Evolutionary conservation across 23 tunicate genomes (phyloP), one percentile per base, ranked within the genome.

Genomic region (Trididemnum nubilum): DNA sequence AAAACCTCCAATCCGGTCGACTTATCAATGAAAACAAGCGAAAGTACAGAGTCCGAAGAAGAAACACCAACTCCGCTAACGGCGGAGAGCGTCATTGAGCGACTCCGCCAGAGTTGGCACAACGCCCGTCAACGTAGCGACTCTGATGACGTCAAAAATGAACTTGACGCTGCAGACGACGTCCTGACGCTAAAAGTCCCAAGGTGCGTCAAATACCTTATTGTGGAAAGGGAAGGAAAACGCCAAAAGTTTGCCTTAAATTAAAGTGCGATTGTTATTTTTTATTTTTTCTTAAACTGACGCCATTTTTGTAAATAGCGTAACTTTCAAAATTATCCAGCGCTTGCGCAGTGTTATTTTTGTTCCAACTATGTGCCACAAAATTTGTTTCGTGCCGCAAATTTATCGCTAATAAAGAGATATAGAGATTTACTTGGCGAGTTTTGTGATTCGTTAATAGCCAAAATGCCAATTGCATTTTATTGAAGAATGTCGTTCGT

Each of bases 101-200:
- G 90, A 25, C 9, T 85, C 1, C 82, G 90, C 31, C 64, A 65
- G 36, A 85, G 84, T 59, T 85, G 90, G 90, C 83, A 85, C 72
- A 71, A 78, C 54, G 84, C 84, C 64, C 59, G 84, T 21, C 66
- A 70, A 15, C 34, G 65, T 22, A 36, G 71, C 71, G 72, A 52
- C 34, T 54, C 80, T 5, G 83, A 87, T 40, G 91, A 87, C 76
- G 85, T 50, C 77, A 77, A 65, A 36, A 64, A 66, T 32, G 87
- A 73, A 51, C 61, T 35, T 19, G 82, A 52, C 86, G 74, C 40
- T 22, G 83, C 64, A 0, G 89, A 90, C 33, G 83, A 82, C 81
- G 73, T 84, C 19, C 59, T 91, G n/a, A 85, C 85, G 36, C 21
- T 91, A 30, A 86, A 85, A 65, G 90, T 91, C 33, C 97, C 97